Conservation (phyloP, 2,888 invertebrate species). For the Phaedon cochleariae region DNA sequence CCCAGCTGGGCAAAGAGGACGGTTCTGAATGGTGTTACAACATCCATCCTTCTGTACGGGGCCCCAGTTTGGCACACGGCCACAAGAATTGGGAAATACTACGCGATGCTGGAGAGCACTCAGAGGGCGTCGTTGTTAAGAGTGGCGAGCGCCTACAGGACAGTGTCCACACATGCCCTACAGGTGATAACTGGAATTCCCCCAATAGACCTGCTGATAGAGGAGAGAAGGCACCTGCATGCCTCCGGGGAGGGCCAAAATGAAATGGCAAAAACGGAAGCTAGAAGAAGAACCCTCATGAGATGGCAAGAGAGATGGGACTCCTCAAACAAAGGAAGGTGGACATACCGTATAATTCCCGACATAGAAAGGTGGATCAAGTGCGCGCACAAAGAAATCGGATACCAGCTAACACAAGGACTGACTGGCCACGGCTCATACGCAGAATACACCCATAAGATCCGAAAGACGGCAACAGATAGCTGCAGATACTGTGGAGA, state of each 20-base stretch:
- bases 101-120: constrained; percentile 7
- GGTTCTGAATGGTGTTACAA: neutral
- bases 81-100: constrained; percentile 1
- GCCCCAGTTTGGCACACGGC: constrained; percentile 17
- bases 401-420: constrained; percentile 1
- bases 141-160: constrained; percentile 5
- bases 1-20: neutral
- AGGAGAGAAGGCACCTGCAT: constrained; percentile 5
- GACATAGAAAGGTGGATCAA: neutral
- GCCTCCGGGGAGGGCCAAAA: neutral
- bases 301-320: constrained; percentile 17
- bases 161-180: constrained; percentile 2
- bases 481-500: too few relatives aligned
- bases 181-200: neutral
- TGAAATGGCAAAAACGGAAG: too few relatives aligned
- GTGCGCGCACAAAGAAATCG: neutral
- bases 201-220: constrained; percentile 2
- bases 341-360: constrained; percentile 13
- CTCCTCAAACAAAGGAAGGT: too few relatives aligned
- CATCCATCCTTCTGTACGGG: constrained; percentile 18
- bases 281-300: neutral
- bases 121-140: constrained; percentile 7
- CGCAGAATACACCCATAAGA: too few relatives aligned
- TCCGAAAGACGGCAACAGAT: too few relatives aligned
- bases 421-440: too few relatives aligned